phyloP scores from a whole-genome alignment of 2,113 vertebrate genomes.

The Lipotes vexillifer region DNA sequence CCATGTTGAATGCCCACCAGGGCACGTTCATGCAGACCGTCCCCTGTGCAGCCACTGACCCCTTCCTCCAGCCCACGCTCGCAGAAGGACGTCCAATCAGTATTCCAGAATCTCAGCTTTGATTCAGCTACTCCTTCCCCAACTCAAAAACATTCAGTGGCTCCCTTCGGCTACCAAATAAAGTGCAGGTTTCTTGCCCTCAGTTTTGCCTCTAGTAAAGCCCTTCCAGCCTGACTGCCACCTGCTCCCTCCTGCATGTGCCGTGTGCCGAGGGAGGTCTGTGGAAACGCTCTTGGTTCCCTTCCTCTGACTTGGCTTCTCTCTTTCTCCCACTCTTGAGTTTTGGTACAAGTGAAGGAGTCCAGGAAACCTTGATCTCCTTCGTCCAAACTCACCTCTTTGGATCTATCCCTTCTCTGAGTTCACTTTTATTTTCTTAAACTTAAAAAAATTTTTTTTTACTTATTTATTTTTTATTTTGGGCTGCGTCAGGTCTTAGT shows the following conservation, averaged over 20 bases:
- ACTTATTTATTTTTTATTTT: too few relatives aligned
- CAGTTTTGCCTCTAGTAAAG: not conserved
- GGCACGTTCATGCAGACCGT: accelerated
- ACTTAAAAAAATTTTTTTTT: too few relatives aligned
- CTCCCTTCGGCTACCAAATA: not conserved
- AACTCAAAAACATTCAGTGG: not conserved
- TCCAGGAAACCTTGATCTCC: not conserved
- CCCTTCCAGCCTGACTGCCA: not conserved
- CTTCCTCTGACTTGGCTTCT: not conserved
- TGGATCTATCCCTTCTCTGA: not conserved
- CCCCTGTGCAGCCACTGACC: not conserved
- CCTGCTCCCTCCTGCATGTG: accelerated
- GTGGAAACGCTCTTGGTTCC: too few relatives aligned
- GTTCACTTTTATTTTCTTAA: too few relatives aligned
- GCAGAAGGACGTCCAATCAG: not conserved
- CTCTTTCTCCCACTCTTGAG: not conserved
- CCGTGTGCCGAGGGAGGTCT: accelerated
- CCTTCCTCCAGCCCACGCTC: not conserved
- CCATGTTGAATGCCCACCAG: not conserved
- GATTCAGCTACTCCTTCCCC: too few relatives aligned
- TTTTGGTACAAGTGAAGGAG: not conserved
- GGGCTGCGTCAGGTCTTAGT: too few relatives aligned
- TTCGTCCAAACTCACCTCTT: not conserved
- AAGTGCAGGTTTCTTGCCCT: not conserved
- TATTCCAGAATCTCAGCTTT: not conserved